Evolutionary conservation across 1,140 invertebrate genomes (phyloP).

Genomic region (Agrypnia vestita): DNA sequence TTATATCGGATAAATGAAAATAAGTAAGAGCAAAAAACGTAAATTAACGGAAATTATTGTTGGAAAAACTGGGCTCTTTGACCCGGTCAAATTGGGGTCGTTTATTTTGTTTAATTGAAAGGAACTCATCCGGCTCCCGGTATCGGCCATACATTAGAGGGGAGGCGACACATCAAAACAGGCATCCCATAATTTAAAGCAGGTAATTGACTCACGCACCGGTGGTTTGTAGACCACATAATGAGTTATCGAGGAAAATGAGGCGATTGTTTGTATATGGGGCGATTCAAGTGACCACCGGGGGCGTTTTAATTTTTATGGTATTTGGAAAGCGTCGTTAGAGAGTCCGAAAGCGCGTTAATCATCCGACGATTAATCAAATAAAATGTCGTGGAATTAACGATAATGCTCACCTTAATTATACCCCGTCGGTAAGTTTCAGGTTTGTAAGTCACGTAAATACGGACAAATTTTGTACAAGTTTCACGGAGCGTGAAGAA

Average conservation of each 20-base stretch:
- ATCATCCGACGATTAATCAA: slow-evolving; percentile 23
- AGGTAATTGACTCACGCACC: slow-evolving; percentile 49
- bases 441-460: slow-evolving; percentile 5
- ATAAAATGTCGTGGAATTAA: slow-evolving; percentile 26
- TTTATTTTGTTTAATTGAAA: slow-evolving; percentile 34
- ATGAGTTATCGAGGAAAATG: slow-evolving; percentile 52
- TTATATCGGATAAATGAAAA: no score
- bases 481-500: neutral
- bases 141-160: slow-evolving; percentile 39
- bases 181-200: slow-evolving; percentile 44
- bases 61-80: neutral
- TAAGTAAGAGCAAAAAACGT: no score
- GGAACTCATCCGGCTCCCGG: slow-evolving; percentile 7
- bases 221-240: slow-evolving; percentile 30
- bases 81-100: slow-evolving; percentile 20
- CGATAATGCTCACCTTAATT: slow-evolving; percentile 3
- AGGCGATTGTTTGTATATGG: slow-evolving; percentile 35
- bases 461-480: no score
- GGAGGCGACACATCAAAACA: slow-evolving; percentile 39
- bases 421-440: neutral
- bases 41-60: no score
- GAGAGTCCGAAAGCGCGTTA: slow-evolving; percentile 15
- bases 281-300: slow-evolving; percentile 20
- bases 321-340: slow-evolving; percentile 41
- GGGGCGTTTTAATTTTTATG: slow-evolving; percentile 39